These are phyloP conservation scores for Caenorhabditis macrosperma DNA, from an alignment of 2,888 invertebrate species.

Conservation along the genomic window DNA sequence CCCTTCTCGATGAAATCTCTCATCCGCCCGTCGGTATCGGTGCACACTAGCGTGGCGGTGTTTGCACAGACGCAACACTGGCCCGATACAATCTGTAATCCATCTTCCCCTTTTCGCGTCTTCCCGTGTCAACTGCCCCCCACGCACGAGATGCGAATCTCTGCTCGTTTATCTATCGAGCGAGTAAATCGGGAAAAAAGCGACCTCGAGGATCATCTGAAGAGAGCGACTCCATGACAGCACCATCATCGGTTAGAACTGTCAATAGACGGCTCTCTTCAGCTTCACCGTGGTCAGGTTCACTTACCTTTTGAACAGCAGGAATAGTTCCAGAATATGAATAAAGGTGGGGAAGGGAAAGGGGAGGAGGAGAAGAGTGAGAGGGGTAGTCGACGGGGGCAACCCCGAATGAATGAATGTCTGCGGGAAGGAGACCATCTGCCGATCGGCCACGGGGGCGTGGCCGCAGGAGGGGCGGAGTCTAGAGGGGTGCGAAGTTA, in stretches of 20 bases:
- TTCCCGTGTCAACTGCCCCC: not conserved
- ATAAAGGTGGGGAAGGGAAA: not conserved
- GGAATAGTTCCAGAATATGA: not conserved
- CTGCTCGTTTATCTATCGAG: too few relatives aligned
- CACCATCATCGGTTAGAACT: constrained; percentile 53
- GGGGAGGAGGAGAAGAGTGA: constrained; percentile 9
- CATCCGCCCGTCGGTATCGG: too few relatives aligned
- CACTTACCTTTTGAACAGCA: constrained; percentile 13
- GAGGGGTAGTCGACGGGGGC: constrained; percentile 3
- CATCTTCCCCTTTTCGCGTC: too few relatives aligned
- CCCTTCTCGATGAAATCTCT: too few relatives aligned
- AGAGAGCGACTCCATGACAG: constrained; percentile 76
- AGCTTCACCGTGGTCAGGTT: constrained; percentile 43
- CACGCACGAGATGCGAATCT: too few relatives aligned
- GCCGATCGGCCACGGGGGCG: constrained; percentile 3
- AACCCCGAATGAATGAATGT: constrained; percentile 32
- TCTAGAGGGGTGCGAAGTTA: constrained; percentile 16
- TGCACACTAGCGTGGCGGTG: too few relatives aligned
- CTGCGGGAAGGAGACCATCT: not conserved
- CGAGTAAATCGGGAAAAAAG: not conserved
- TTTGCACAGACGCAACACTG: too few relatives aligned
- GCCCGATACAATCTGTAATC: too few relatives aligned
- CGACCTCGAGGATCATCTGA: constrained; percentile 57
- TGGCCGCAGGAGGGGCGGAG: constrained; percentile 31
- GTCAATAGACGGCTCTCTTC: constrained; percentile 74